These are phyloP conservation scores for Labeo calbasu DNA, from an alignment of 2,797 vertebrate genomes.

Conservation along the genomic window DNA sequence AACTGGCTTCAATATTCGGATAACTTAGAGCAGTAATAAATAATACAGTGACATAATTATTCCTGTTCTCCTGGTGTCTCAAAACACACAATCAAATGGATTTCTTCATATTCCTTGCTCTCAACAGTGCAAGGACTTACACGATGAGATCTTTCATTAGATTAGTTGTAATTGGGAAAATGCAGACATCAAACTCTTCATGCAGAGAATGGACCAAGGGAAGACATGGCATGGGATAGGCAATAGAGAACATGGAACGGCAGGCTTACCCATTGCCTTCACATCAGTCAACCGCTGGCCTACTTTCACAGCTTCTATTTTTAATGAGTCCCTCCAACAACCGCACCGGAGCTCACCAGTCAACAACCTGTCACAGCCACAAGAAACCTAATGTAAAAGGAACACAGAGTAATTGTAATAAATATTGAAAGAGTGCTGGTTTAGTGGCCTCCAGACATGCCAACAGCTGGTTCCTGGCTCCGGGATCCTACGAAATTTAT, in stretches of 20 bases:
- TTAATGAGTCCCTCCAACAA: slow-evolving; percentile 63
- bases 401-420: slow-evolving; percentile 26
- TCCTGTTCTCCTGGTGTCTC: background rate
- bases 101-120: background rate
- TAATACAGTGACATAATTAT: background rate
- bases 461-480: slow-evolving; percentile 1
- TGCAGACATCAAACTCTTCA: background rate
- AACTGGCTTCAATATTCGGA: slow-evolving; percentile 21
- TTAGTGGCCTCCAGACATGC: background rate
- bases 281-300: slow-evolving; percentile 64
- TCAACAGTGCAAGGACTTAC: background rate
- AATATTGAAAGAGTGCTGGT: slow-evolving; percentile 1
- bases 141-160: background rate
- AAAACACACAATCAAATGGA: background rate
- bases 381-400: slow-evolving; percentile 13
- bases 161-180: background rate
- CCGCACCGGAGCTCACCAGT: slow-evolving; percentile 24
- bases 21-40: background rate
- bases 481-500: background rate
- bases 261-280: slow-evolving; percentile 41
- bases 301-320: slow-evolving; percentile 70
- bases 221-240: background rate
- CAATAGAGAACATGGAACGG: background rate
- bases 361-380: slow-evolving; percentile 49
- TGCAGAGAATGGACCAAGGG: background rate